A percentile compares a stretch with the other conserved stretches of the same genome.
These are phyloP conservation scores for Lampris incognitus DNA, from an alignment of 2,113 vertebrate species.

Conservation along the genomic window DNA sequence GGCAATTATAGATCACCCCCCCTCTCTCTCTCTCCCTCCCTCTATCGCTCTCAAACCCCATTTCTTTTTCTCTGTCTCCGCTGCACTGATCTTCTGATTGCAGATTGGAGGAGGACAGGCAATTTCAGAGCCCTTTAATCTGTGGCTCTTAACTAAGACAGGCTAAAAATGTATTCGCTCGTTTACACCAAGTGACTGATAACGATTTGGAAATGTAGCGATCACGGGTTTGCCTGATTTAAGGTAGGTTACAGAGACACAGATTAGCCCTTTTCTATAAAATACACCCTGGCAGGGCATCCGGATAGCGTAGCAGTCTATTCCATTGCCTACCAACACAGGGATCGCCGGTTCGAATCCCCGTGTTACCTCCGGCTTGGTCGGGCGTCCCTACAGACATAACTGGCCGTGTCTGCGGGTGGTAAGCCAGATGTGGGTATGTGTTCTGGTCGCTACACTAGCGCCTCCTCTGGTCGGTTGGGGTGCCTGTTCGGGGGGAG, in stretches of 20 bases:
- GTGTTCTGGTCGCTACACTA: too few species aligned
- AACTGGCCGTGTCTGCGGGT: too few species aligned
- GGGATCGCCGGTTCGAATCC: too few species aligned
- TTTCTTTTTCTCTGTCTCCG: conserved; percentile 42
- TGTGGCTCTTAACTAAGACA: conserved; percentile 57
- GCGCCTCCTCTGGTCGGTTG: too few species aligned
- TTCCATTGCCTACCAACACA: too few species aligned
- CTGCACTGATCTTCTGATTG: conserved; percentile 70
- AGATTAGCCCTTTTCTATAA: conserved; percentile 37
- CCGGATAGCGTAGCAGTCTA: too few species aligned
- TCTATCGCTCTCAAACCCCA: not conserved
- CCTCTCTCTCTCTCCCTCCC: conserved; percentile 16
- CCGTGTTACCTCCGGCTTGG: too few species aligned
- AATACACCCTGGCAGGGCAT: not conserved
- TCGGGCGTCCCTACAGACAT: too few species aligned
- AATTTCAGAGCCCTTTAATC: conserved; percentile 71
- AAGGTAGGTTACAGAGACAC: conserved; percentile 33
- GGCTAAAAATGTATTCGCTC: conserved; percentile 62
- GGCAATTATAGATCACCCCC: conserved; percentile 71
- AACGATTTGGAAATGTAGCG: conserved; percentile 52
- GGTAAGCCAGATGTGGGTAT: too few species aligned
- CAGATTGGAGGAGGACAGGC: conserved; percentile 61
- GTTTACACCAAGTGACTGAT: conserved; percentile 57
- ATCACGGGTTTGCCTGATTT: conserved; percentile 31
- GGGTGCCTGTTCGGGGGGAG: too few species aligned